Evolutionary conservation across 2,113 vertebrate genomes (phyloP), one percentile per base, ranked within the genome.

Genomic region (Aphyosemion australe): DNA sequence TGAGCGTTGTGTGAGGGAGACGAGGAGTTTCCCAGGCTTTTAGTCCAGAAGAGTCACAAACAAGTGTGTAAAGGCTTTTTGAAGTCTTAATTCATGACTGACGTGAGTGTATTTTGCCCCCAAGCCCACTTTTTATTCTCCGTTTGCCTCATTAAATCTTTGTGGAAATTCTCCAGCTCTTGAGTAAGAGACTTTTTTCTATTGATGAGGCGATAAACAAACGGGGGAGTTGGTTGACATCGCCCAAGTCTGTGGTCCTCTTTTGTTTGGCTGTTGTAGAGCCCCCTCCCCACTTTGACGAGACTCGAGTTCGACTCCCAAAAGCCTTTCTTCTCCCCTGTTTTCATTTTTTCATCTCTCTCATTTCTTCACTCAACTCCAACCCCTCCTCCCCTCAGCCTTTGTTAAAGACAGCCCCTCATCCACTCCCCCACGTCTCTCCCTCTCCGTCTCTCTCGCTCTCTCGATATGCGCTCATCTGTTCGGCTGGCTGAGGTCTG

Each of bases 361-460:
- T 43, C 53, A 37, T 82, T 83, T 69, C 65, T 59, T 83, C 76
- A 72, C 78, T 49, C 73, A 63, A 61, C 76, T 80, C 76, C 61
- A 51, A 62, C 75, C 85, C 83, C 86, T 79, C 83, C 87, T 85
- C 79, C 78, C 72, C 72, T 70, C 79, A 72, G 82, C 69, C 78
- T 91, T 91, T 92, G 90, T 92, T 89, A 84, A 86, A 90, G 86
- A 86, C 81, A 12, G 72, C 84, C 83, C 78, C 80, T 78, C 84
- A 58, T 52, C 82, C 74, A 55, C 76, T 37, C 61, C 20, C 71
- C 62, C 68, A 57, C 54, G 71, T 10, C 67, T 48, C 71, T 69
- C 83, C 58, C 74, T 59, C 71, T 81, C 68, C 52, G 64, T 72
- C 78, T 79, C 70, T 46, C 83, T 49, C 12, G 12, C 73, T 56